phyloP scores from a whole-genome alignment of 2,888 invertebrate species.

The Flexamia atlantica region DNA sequence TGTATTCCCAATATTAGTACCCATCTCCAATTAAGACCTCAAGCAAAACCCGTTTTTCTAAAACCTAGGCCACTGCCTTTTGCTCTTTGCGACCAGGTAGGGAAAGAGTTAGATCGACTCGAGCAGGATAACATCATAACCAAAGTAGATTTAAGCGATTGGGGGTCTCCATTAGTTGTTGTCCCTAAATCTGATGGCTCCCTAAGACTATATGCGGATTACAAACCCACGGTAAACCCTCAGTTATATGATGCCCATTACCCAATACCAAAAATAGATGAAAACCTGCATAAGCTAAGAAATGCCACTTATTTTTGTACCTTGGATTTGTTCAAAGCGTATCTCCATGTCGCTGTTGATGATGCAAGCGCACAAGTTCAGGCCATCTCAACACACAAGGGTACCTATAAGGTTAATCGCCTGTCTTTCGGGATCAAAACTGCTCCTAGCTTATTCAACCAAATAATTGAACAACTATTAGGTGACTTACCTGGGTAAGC shows the following conservation, averaged over 20 bases:
- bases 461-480: not conserved
- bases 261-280: slow-evolving; percentile 54
- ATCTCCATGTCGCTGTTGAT: slow-evolving; percentile 47
- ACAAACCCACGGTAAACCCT: slow-evolving; percentile 6
- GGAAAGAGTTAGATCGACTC: slow-evolving; percentile 13
- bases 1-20: too few species aligned
- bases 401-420: slow-evolving; percentile 27
- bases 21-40: too few species aligned
- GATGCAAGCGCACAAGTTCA: slow-evolving; percentile 44
- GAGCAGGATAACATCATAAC: not conserved
- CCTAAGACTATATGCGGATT: slow-evolving; percentile 14
- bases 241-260: slow-evolving; percentile 21
- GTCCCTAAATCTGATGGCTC: not conserved
- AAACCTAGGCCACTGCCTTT: not conserved
- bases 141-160: slow-evolving; percentile 21
- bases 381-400: slow-evolving; percentile 62
- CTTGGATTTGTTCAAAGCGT: slow-evolving; percentile 60
- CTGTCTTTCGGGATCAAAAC: slow-evolving; percentile 18
- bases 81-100: slow-evolving; percentile 3
- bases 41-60: too few species aligned
- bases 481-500: not conserved
- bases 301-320: slow-evolving; percentile 58
- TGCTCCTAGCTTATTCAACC: slow-evolving; percentile 11
- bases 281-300: slow-evolving; percentile 48
- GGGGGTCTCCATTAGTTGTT: slow-evolving; percentile 32